Conservation (phyloP, 2,113 vertebrate species). For the Emydocephalus ijimae region DNA sequence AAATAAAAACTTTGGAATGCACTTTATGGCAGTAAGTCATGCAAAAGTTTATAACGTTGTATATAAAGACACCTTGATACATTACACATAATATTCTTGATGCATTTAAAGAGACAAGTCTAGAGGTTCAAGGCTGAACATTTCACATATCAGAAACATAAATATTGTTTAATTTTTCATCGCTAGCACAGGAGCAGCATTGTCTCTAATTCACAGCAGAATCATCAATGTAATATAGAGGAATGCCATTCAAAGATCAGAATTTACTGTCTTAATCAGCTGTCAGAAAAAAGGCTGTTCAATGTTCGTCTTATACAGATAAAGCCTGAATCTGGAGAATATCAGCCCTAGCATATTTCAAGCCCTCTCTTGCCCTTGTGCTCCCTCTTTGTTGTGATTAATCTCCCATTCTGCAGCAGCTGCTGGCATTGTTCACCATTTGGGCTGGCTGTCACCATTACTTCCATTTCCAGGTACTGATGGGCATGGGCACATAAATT, state of each 20-base stretch:
- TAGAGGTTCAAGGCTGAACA: conserved; percentile 63
- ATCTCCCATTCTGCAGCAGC: neutral
- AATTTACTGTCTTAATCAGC: conserved; percentile 22
- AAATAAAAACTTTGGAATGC: conserved; percentile 80
- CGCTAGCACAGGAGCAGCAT: conserved; percentile 59
- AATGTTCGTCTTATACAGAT: neutral
- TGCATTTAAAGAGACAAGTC: conserved; percentile 67
- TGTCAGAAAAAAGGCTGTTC: neutral
- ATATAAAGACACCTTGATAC: conserved; percentile 79
- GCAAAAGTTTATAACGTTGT: conserved; percentile 77
- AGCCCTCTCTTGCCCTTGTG: neutral
- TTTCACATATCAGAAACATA: conserved; percentile 62
- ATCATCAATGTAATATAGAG: conserved; percentile 15
- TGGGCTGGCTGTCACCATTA: neutral
- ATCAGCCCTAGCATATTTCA: neutral
- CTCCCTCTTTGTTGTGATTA: neutral
- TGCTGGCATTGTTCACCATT: neutral
- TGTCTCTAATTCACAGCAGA: conserved; percentile 39
- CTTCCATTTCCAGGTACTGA: neutral
- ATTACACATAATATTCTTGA: conserved; percentile 79
- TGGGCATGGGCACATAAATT: neutral
- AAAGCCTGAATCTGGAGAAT: neutral
- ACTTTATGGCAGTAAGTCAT: conserved; percentile 80
- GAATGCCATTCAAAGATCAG: neutral
- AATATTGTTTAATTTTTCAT: conserved; percentile 62